These are phyloP conservation scores for Sebastes baramenuke DNA, from an alignment of 2,797 vertebrate genomes.

Conservation along the genomic window DNA sequence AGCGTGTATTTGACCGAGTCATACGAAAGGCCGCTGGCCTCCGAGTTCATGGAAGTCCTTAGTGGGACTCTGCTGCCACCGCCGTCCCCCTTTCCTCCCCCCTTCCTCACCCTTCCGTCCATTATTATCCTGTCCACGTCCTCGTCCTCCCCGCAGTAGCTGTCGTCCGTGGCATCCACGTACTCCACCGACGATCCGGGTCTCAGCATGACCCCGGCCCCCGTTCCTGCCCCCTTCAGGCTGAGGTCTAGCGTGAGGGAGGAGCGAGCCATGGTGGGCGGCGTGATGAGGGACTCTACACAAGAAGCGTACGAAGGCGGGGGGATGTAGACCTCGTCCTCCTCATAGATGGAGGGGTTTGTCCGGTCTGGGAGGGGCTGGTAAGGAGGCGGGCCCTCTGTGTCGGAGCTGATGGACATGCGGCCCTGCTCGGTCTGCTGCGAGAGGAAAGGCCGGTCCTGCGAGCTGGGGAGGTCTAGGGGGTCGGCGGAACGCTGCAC, in stretches of 20 bases:
- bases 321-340: slow-evolving; percentile 81
- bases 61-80: slow-evolving; percentile 43
- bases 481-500: slow-evolving; percentile 89
- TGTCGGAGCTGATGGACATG: slow-evolving; percentile 94
- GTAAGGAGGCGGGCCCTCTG: slow-evolving; percentile 90
- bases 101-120: slow-evolving; percentile 52
- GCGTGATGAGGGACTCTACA: slow-evolving; percentile 76
- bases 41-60: slow-evolving; percentile 90
- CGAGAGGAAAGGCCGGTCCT: slow-evolving; percentile 83
- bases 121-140: slow-evolving; percentile 74
- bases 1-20: slow-evolving; percentile 97
- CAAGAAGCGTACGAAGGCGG: slow-evolving; percentile 83
- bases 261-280: slow-evolving; percentile 57
- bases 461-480: slow-evolving; percentile 71
- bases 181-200: slow-evolving; percentile 73
- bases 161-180: slow-evolving; percentile 73
- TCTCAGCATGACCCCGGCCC: slow-evolving; percentile 53
- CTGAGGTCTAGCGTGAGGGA: slow-evolving; percentile 70
- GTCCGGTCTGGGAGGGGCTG: slow-evolving; percentile 86
- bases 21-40: slow-evolving; percentile 95
- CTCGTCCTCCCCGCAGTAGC: slow-evolving; percentile 74
- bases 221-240: slow-evolving; percentile 57
- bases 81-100: slow-evolving; percentile 38
- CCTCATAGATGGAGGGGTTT: slow-evolving; percentile 91
- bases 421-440: slow-evolving; percentile 90